These are phyloP conservation scores for Pseudomyrmex sp. DNA, from an alignment of 1,140 invertebrate species.

Conservation along the genomic window DNA sequence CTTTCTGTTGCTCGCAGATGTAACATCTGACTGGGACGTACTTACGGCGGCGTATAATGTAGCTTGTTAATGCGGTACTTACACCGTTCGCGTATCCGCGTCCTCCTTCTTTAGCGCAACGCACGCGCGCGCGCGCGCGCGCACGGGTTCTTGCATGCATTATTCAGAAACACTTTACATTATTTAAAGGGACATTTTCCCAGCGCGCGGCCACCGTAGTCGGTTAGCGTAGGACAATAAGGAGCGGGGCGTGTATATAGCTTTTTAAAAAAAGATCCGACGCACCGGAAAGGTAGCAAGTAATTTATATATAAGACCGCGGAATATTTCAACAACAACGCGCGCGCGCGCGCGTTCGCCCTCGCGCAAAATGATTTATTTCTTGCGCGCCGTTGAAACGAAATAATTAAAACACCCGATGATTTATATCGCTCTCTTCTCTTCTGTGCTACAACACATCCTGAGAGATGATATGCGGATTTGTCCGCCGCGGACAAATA, in stretches of 20 bases:
- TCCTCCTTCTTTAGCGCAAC: conserved; percentile 9
- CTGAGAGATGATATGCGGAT: conserved; percentile 31
- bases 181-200: conserved; percentile 63
- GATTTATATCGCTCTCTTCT: conserved; percentile 24
- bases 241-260: neutral
- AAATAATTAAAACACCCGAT: conserved; percentile 56
- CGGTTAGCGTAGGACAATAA: conserved; percentile 24
- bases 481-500: conserved; percentile 39
- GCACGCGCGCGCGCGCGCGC: neutral
- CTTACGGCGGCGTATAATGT: conserved; percentile 55
- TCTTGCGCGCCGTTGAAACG: conserved; percentile 24
- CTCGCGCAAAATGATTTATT: conserved; percentile 41
- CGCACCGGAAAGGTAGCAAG: conserved; percentile 37
- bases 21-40: conserved; percentile 52
- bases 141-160: conserved; percentile 54
- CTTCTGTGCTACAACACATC: conserved; percentile 9
- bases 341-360: conserved; percentile 10
- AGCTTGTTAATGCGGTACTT: conserved; percentile 64
- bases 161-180: conserved; percentile 67
- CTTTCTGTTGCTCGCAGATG: conserved; percentile 29
- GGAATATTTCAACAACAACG: conserved; percentile 48
- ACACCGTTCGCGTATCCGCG: conserved; percentile 35
- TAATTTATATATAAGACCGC: conserved; percentile 48
- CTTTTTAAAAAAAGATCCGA: neutral
- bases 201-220: conserved; percentile 32